These are phyloP conservation scores for Megalurothrips usitatus DNA, from an alignment of 2,888 invertebrate species.

Conservation along the genomic window DNA sequence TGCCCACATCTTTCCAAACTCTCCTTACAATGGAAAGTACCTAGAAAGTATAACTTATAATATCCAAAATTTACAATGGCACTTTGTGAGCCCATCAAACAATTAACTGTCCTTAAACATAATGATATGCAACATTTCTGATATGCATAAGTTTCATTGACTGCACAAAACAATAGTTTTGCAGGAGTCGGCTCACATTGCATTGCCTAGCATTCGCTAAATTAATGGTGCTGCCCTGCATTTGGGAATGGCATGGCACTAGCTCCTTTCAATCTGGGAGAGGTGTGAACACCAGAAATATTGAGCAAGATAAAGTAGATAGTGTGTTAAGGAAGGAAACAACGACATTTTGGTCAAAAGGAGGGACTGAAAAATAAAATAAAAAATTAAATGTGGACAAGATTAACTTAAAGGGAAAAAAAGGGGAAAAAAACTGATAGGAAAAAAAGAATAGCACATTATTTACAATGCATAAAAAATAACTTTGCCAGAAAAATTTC, in stretches of 20 bases:
- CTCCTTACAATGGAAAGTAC: not conserved
- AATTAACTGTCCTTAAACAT: not conserved
- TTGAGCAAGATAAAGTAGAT: constrained; percentile 22
- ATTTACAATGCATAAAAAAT: too few species aligned
- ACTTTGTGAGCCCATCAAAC: not conserved
- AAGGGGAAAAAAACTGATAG: not conserved
- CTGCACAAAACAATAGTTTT: too few species aligned
- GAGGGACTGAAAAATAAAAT: not conserved
- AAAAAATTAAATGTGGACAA: not conserved
- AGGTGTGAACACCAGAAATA: not conserved
- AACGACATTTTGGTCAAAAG: not conserved
- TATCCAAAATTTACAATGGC: not conserved
- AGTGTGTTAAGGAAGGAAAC: not conserved
- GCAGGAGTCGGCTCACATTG: too few species aligned
- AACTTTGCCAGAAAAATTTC: too few species aligned
- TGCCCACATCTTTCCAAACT: too few species aligned
- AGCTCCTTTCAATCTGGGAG: not conserved
- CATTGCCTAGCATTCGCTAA: too few species aligned
- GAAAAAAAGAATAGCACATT: not conserved
- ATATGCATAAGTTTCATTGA: not conserved
- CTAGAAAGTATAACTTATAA: not conserved
- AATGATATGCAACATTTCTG: not conserved
- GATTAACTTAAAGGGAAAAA: not conserved
- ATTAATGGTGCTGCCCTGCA: too few species aligned
- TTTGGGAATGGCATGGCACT: not conserved